Evolutionary conservation across 1,140 invertebrate species (phyloP).

Genomic region (Pseudachorutes palmiensis): DNA sequence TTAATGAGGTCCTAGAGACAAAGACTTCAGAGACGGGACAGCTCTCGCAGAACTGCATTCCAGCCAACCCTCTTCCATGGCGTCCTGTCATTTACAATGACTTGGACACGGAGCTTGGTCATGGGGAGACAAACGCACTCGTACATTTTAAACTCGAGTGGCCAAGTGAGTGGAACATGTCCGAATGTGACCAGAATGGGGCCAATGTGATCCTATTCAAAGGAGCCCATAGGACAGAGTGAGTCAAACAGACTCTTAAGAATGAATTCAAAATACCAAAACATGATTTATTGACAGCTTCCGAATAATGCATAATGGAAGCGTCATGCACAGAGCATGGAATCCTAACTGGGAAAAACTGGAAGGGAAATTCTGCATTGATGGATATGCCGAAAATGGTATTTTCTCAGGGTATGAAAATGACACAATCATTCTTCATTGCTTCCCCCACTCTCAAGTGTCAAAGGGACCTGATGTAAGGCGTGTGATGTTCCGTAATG

Average conservation of each 20-base stretch:
- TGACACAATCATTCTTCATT: constrained; percentile 1
- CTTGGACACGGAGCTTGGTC: background rate
- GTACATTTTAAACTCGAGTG: background rate
- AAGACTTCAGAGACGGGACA: background rate
- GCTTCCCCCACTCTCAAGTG: background rate
- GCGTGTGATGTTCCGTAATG: background rate
- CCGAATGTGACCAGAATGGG: background rate
- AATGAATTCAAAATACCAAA: background rate
- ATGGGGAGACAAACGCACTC: background rate
- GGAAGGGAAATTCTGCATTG: background rate
- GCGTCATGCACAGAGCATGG: background rate
- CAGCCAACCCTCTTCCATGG: background rate
- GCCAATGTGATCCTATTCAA: background rate
- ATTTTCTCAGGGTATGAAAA: background rate
- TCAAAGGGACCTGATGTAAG: background rate
- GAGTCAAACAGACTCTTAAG: background rate
- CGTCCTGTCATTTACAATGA: background rate
- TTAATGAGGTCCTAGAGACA: background rate
- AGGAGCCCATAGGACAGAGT: background rate
- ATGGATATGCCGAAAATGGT: background rate
- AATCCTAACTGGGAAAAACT: background rate
- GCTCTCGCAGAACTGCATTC: background rate
- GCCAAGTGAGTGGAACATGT: background rate
- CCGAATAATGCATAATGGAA: background rate
- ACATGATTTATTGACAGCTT: background rate